Base-by-base conservation (phyloP, 2,888 invertebrate genomes). In the Palloptera scutellata region DNA sequence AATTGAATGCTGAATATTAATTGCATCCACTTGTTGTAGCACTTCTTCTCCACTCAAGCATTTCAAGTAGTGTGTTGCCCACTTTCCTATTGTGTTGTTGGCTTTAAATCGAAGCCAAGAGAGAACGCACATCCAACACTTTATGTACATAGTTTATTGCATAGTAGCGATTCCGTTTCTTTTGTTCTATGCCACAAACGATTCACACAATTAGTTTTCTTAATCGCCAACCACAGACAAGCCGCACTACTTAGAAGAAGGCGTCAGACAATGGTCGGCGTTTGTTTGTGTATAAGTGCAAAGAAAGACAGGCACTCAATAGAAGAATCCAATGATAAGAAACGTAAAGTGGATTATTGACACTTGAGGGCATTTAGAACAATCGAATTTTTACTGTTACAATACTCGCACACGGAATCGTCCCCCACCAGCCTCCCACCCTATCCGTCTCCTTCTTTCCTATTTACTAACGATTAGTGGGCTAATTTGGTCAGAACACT, bases 151-250 rank as follows among this genome's bases (percentile, higher is more conserved):
- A n/a, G n/a, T n/a, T n/a, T n/a, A n/a, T n/a, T n/a, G n/a, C n/a
- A n/a, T n/a, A 30, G 30, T 30, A 30, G 30, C 30, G 6, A 30
- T 30, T 30, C 30, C 6, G n/a, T 30, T 30, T 13, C 19, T 12
- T 48, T 40, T 55, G 55, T 30, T 63, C 54, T 48, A 15, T 42
- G 61, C 17, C 48, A 45, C 10, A 15, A 5, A 10, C 13, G 19
- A 30, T 48, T 48, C 12, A 48, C 48, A 76, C 80, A 80, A 80
- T 79, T 79, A 80, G 77, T 78, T 79, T 77, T 78, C 78, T 80
- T 80, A 80, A 79, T 78, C 79, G 79, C 75, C 77, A 77, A 79
- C 78, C n/a, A n/a, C n/a, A n/a, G n/a, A n/a, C n/a, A n/a, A n/a
- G n/a, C n/a, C n/a, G n/a, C n/a, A n/a, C n/a, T n/a, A n/a, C n/a